Conservation (phyloP, 2,888 invertebrate species). For the Machimus atricapillus region DNA sequence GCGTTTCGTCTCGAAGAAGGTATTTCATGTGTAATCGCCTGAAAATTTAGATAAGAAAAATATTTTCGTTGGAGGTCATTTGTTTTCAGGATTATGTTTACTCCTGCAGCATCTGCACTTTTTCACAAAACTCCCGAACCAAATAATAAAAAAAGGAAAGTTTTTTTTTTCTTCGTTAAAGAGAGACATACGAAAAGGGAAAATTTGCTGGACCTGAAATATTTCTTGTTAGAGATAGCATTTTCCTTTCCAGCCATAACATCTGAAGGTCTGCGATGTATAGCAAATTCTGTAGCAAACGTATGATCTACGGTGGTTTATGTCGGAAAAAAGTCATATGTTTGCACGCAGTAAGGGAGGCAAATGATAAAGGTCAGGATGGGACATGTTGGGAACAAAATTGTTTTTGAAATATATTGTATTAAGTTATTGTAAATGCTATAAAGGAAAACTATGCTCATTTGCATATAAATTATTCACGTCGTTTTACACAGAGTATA, state of each 20-base stretch:
- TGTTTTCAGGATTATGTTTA: slow-evolving; percentile 48
- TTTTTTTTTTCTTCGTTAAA: neutral
- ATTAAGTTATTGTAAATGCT: too few relatives aligned
- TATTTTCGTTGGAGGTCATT: slow-evolving; percentile 47
- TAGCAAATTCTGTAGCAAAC: neutral
- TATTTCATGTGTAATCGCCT: slow-evolving; percentile 48
- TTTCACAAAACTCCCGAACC: slow-evolving; percentile 40
- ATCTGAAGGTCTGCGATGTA: neutral
- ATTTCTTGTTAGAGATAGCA: neutral
- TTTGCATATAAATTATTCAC: neutral
- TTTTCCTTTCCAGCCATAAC: neutral
- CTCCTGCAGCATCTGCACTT: slow-evolving; percentile 47
- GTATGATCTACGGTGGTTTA: neutral
- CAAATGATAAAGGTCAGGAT: neutral
- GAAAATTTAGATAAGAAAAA: slow-evolving; percentile 48
- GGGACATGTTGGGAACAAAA: neutral
- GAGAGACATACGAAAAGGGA: neutral
- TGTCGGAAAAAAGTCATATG: neutral
- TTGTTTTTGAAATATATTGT: neutral
- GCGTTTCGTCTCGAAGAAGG: slow-evolving; percentile 34
- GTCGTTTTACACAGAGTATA: neutral
- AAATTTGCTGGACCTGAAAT: neutral
- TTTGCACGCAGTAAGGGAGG: neutral
- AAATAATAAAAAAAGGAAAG: neutral
- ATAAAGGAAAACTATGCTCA: neutral